Conservation (phyloP, 2,797 vertebrate species). For the Anabas testudineus region DNA sequence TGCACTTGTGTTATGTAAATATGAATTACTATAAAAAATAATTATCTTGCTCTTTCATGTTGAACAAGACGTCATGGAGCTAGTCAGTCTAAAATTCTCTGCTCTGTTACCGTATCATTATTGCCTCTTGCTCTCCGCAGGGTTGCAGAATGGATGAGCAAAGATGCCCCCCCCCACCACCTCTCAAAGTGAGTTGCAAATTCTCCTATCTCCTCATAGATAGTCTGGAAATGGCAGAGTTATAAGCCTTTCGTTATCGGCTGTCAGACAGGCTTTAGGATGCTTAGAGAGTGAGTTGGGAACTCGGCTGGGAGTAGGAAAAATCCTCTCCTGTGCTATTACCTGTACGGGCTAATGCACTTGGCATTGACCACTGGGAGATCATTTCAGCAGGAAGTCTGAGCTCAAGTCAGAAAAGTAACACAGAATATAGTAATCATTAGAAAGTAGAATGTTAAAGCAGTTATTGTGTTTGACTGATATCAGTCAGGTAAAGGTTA, state of each 20-base stretch:
- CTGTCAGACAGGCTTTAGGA: slow-evolving; percentile 71
- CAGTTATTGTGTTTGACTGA: background rate
- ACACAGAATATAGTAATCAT: slow-evolving; percentile 23
- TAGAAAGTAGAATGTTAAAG: background rate
- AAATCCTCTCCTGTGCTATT: slow-evolving; percentile 54
- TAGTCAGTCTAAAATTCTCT: slow-evolving; percentile 20
- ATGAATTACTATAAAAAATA: slow-evolving; percentile 28
- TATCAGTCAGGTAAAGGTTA: no score
- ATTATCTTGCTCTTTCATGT: slow-evolving; percentile 8
- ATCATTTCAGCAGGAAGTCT: slow-evolving; percentile 15
- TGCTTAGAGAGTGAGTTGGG: slow-evolving; percentile 51
- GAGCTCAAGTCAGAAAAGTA: slow-evolving; percentile 19
- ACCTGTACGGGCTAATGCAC: slow-evolving; percentile 31
- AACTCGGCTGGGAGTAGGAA: slow-evolving; percentile 25
- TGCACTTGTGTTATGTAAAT: slow-evolving; percentile 38
- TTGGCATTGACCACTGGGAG: slow-evolving; percentile 10
- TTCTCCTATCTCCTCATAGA: slow-evolving; percentile 50
- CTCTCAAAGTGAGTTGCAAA: slow-evolving; percentile 79
- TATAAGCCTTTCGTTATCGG: slow-evolving; percentile 73
- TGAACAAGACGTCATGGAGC: slow-evolving; percentile 2
- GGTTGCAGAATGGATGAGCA: slow-evolving; percentile 95
- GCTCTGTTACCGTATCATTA: slow-evolving; percentile 13
- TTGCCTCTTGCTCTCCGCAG: slow-evolving; percentile 70
- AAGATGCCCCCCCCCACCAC: slow-evolving; percentile 82
- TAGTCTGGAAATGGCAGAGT: slow-evolving; percentile 56